A percentile compares a stretch with the other conserved stretches of the same genome.
phyloP scores from a whole-genome alignment of 2,113 vertebrate species.

The Aepyceros melampus region DNA sequence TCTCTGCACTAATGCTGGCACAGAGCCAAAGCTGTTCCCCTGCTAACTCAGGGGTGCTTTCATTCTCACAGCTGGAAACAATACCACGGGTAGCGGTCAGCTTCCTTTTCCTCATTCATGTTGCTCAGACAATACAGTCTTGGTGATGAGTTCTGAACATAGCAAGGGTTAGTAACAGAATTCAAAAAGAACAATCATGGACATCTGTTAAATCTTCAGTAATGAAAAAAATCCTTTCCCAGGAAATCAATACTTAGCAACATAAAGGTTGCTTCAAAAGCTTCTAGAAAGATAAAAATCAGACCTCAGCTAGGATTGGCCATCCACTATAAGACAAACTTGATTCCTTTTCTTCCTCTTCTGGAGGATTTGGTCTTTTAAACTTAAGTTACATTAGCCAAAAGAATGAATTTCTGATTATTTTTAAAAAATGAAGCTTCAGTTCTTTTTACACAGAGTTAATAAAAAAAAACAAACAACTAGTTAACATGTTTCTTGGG shows the following conservation, averaged over 20 bases:
- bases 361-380: background rate
- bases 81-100: too few relatives aligned
- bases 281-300: background rate
- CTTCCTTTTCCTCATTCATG: background rate
- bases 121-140: background rate
- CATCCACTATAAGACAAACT: background rate
- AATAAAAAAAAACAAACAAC: background rate
- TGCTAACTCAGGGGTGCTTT: background rate
- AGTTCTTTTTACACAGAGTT: background rate
- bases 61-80: too few relatives aligned
- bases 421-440: background rate
- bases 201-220: background rate
- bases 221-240: background rate
- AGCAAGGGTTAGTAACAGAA: background rate
- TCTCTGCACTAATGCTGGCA: too few relatives aligned
- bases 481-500: background rate
- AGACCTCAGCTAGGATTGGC: background rate
- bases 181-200: background rate
- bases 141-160: background rate
- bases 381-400: background rate
- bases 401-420: background rate
- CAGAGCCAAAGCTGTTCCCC: background rate
- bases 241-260: background rate
- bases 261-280: background rate
- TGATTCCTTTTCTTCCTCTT: background rate